These are phyloP conservation scores for Philaethria dido DNA, from an alignment of 2,888 invertebrate genomes.

Conservation along the genomic window DNA sequence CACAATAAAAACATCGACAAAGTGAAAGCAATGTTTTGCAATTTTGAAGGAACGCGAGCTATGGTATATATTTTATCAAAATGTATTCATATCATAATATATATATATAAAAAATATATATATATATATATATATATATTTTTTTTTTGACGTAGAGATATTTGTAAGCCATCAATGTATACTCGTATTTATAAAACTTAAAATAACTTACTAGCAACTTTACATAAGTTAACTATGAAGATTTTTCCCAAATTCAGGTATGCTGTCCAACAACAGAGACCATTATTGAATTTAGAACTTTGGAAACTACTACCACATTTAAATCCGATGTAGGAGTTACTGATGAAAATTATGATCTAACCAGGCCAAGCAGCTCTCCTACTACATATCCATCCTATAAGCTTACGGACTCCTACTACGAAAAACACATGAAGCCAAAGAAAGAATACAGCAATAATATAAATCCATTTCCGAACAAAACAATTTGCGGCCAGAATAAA, in stretches of 20 bases:
- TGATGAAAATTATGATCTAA: background rate
- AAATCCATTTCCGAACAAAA: conserved; percentile 56
- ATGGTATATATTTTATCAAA: conserved; percentile 38
- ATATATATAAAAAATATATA: too few species aligned
- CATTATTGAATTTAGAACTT: conserved; percentile 13
- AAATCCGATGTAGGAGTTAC: conserved; percentile 10
- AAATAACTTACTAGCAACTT: too few species aligned
- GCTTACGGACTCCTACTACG: too few species aligned
- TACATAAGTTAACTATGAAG: background rate
- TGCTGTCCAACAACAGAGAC: conserved; percentile 44
- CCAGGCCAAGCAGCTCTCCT: background rate
- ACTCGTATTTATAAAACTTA: too few species aligned
- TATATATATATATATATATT: too few species aligned
- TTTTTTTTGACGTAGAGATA: too few species aligned
- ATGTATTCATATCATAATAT: background rate
- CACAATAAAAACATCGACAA: background rate
- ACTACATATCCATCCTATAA: background rate
- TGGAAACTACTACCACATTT: conserved; percentile 18
- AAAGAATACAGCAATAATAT: too few species aligned
- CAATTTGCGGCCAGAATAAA: conserved; percentile 55
- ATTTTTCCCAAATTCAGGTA: conserved; percentile 40
- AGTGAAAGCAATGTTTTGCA: conserved; percentile 43
- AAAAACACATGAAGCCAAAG: too few species aligned
- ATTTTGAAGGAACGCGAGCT: conserved; percentile 34
- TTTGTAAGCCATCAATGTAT: too few species aligned